Base-by-base conservation (phyloP, 2,888 invertebrate species). In the Pollenia amentaria region DNA sequence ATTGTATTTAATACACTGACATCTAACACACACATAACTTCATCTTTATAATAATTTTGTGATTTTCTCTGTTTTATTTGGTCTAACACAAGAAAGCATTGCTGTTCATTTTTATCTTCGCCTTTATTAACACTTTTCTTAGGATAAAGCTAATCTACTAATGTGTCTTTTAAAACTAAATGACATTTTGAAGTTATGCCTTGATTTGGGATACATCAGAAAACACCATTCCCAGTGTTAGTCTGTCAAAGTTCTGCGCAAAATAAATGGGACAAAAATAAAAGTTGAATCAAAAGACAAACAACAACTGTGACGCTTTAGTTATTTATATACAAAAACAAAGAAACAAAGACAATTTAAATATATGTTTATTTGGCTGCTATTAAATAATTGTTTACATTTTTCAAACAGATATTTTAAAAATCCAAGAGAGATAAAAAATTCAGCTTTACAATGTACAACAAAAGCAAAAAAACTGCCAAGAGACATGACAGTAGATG, bases 131-230 rank as follows among this genome's bases (percentile, higher is more conserved):
- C 69, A 70, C 69, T 79, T 60, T 78, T 60, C 51, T 2, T 60
- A 51, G 60, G 48, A 79, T 62, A 60, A 42, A 29, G 51, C 69
- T 60, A 70, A 79, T 79, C 69, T 79, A 16, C n/a, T 51, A 79
- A 70, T 42, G 60, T 70, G 69, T 79, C 78, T 62, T 21, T 29
- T 70, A 60, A 79, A 70, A 48, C 21, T 79, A 60, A 79, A 48
- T 79, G 78, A 79, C 78, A 79, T 62, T 79, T 79, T 62, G 14
- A 70, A 75, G 60, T 48, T 73, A 48, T 75, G 73, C n/a, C 16
- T 62, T 75, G 60, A 64, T 75, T 51, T 75, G 69, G 69, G 69
- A 51, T 42, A 70, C 60, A 53, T 44, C 42, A 42, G 6, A 76
- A 53, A 9, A 16, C 18, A 62, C 1, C 18, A 60, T 21, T 72